These are phyloP conservation scores for Darevskia nairensis DNA, from an alignment of 2,797 vertebrate species.

Conservation along the genomic window DNA sequence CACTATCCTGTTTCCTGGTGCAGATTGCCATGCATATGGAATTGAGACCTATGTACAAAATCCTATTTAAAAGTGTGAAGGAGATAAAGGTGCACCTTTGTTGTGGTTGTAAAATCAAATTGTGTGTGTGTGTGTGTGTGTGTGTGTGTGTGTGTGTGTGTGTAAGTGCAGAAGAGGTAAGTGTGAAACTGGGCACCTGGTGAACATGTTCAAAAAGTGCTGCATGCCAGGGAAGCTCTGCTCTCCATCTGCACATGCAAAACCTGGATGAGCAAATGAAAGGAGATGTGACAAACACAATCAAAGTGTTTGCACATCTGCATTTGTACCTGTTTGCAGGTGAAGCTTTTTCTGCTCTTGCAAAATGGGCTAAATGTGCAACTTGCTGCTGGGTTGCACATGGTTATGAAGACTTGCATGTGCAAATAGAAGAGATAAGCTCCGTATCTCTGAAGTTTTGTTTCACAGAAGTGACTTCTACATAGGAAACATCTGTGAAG, in stretches of 20 bases:
- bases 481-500: background rate
- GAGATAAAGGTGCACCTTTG: constrained; percentile 11
- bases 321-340: constrained; percentile 3
- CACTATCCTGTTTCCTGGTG: background rate
- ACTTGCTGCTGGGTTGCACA: constrained; percentile 7
- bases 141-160: background rate
- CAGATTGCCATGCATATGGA: constrained; percentile 5
- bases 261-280: constrained; percentile 5
- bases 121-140: background rate
- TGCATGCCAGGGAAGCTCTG: constrained; percentile 20
- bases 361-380: background rate
- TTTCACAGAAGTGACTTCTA: background rate
- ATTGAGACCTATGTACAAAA: background rate
- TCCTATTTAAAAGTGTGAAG: background rate
- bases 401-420: constrained; percentile 10
- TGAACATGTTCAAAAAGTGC: background rate
- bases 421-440: constrained; percentile 1
- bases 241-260: constrained; percentile 31
- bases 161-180: background rate
- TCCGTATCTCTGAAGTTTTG: background rate
- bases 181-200: constrained; percentile 1
- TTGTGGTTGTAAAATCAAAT: constrained; percentile 1
- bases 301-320: background rate
- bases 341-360: constrained; percentile 16
- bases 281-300: background rate